Conservation (phyloP, 1,140 invertebrate species). For the Leptestheria dahalacensis region DNA sequence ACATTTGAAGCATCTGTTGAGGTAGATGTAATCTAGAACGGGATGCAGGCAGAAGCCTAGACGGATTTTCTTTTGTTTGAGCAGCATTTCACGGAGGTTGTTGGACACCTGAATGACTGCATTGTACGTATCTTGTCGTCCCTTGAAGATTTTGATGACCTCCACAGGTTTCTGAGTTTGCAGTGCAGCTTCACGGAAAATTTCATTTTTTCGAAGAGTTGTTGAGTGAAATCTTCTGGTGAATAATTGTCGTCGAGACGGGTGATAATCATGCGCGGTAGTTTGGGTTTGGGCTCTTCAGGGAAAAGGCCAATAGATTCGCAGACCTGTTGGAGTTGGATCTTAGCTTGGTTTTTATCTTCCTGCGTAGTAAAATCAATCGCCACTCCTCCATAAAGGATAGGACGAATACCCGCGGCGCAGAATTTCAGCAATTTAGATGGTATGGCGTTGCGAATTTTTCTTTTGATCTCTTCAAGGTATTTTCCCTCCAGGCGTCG, state of each 20-base stretch:
- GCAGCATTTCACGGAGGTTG: neutral
- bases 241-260: neutral
- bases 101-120: neutral
- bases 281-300: neutral
- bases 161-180: neutral
- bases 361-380: neutral
- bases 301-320: neutral
- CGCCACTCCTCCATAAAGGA: neutral
- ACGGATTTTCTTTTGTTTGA: neutral
- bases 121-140: neutral
- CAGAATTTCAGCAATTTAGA: neutral
- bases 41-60: neutral
- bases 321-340: neutral
- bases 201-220: neutral
- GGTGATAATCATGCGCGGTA: neutral
- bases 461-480: neutral
- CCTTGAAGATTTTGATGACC: neutral
- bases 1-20: neutral
- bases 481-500: neutral
- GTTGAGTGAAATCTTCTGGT: neutral
- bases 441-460: neutral
- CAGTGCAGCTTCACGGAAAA: neutral
- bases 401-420: neutral
- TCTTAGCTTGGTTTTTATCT: neutral
- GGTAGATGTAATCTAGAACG: neutral